These are phyloP conservation scores for Meteorus sp. DNA, from an alignment of 1,140 invertebrate genomes.

Conservation along the genomic window DNA sequence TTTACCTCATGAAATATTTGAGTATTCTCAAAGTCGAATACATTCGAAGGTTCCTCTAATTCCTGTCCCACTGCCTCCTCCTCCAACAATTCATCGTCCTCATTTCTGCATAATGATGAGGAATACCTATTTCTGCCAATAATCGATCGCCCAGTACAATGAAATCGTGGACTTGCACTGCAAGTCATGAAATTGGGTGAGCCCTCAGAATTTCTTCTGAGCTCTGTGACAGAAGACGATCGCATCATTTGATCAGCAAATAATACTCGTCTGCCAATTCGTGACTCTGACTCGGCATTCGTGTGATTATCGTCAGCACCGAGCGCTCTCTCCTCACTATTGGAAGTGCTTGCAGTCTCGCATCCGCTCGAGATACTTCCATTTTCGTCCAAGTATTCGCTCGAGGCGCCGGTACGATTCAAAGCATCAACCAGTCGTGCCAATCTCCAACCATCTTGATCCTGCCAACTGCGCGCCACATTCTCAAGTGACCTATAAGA, in stretches of 20 bases:
- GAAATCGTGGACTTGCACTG: constrained; percentile 48
- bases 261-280: constrained; percentile 32
- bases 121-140: constrained; percentile 45
- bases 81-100: constrained; percentile 50
- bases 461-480: constrained; percentile 52
- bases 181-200: constrained; percentile 54
- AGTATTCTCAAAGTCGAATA: constrained; percentile 52
- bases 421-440: constrained; percentile 52
- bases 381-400: constrained; percentile 66
- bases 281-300: constrained; percentile 30
- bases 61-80: constrained; percentile 34
- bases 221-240: constrained; percentile 23
- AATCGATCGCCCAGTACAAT: constrained; percentile 27
- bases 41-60: constrained; percentile 37
- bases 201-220: constrained; percentile 51
- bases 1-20: constrained; percentile 52
- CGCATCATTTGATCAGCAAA: constrained; percentile 33
- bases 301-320: constrained; percentile 36
- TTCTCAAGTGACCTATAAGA: constrained; percentile 44
- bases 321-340: constrained; percentile 52
- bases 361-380: constrained; percentile 76
- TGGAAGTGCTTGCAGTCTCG: constrained; percentile 74
- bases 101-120: constrained; percentile 31
- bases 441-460: constrained; percentile 53
- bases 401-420: constrained; percentile 38